These are phyloP conservation scores for Microcebus jonahi DNA, from an alignment of 2,113 vertebrate genomes.

Conservation along the genomic window DNA sequence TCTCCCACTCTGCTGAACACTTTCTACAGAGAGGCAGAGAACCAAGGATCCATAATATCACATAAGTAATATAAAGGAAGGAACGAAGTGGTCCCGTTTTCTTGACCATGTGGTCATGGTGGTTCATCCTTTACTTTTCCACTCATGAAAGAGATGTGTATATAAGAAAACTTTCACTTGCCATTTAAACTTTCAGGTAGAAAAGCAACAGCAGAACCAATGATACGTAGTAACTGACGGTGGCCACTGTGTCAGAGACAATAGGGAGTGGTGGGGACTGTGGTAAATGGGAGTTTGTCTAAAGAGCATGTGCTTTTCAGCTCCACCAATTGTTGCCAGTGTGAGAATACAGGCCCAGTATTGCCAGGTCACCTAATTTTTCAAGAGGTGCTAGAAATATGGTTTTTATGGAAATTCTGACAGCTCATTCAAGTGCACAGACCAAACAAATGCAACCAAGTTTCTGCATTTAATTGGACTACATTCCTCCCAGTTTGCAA, in stretches of 20 bases:
- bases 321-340: background rate
- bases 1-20: background rate
- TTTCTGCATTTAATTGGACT: background rate
- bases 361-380: background rate
- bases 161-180: background rate
- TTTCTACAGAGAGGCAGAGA: background rate
- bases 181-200: background rate
- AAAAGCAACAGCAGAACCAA: background rate
- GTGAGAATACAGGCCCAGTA: background rate
- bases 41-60: accelerated
- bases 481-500: background rate
- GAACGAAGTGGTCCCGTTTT: background rate
- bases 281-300: background rate
- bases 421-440: background rate
- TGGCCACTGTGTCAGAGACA: background rate
- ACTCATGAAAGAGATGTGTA: background rate
- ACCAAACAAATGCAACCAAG: background rate
- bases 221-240: no score
- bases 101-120: accelerated
- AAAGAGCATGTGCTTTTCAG: background rate
- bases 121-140: background rate
- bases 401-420: background rate
- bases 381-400: background rate
- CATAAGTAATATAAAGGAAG: background rate
- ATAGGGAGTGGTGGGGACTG: background rate